Conservation (phyloP, 35 echinoderm and acorn worm species). For the Eucidaris tribuloides region DNA sequence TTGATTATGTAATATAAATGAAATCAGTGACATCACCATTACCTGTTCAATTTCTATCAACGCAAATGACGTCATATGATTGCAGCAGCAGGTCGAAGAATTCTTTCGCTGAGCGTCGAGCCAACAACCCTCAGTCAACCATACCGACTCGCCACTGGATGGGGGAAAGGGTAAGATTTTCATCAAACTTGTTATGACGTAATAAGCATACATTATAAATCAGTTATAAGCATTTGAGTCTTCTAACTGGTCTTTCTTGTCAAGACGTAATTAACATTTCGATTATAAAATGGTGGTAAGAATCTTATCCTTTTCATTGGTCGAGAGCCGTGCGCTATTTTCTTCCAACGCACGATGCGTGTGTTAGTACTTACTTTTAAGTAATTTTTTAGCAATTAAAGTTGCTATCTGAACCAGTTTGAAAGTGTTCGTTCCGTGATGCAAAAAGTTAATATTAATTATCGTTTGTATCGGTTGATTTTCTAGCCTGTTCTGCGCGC, state of each 20-base stretch:
- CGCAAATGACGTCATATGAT: constrained; percentile 40
- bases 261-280: background rate
- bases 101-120: background rate
- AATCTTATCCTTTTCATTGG: background rate
- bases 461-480: too few relatives aligned
- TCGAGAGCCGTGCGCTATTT: too few relatives aligned
- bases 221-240: background rate
- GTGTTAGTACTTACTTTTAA: background rate
- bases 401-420: background rate
- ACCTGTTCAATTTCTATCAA: constrained; percentile 9
- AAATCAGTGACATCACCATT: too few relatives aligned
- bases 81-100: constrained; percentile 35
- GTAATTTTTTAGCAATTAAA: too few relatives aligned
- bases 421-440: too few relatives aligned
- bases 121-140: constrained; percentile 39
- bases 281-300: background rate
- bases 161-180: background rate
- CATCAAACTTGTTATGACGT: too few relatives aligned
- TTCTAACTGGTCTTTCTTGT: background rate
- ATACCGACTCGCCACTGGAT: constrained; percentile 18
- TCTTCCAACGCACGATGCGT: background rate
- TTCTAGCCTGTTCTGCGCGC: too few relatives aligned
- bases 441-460: too few relatives aligned
- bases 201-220: too few relatives aligned
- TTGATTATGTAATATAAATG: too few relatives aligned